Conservation (phyloP, 64 coral and sea anemone genomes). For the Stichodactyla mertensii region DNA sequence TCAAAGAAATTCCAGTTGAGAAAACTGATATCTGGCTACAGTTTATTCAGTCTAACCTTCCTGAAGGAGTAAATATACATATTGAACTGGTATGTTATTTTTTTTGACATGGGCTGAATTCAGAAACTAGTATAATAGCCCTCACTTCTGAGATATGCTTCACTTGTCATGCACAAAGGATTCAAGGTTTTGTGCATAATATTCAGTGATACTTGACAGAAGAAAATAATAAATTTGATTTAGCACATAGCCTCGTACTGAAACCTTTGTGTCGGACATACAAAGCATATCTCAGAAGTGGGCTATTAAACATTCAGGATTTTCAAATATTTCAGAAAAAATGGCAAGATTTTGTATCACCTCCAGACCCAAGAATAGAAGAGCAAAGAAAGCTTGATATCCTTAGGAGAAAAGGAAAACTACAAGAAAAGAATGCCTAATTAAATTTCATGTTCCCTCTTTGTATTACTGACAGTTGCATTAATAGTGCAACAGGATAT, state of each 20-base stretch:
- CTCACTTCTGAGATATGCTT: neutral
- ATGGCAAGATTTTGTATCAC: conserved; percentile 85
- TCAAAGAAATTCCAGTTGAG: conserved; percentile 71
- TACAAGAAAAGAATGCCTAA: neutral
- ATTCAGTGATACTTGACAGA: too few species aligned
- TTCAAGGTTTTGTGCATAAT: too few species aligned
- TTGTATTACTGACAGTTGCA: neutral
- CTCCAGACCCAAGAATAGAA: conserved; percentile 69
- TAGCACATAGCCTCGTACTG: too few species aligned
- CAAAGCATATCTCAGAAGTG: too few species aligned
- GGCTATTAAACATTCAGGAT: neutral
- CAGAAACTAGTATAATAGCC: too few species aligned
- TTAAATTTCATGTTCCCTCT: neutral
- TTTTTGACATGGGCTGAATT: too few species aligned
- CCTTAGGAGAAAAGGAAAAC: conserved; percentile 49
- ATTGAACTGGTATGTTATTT: conserved; percentile 64
- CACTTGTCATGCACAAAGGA: too few species aligned
- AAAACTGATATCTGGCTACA: conserved; percentile 76
- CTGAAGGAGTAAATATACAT: conserved; percentile 62
- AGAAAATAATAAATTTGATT: too few species aligned
- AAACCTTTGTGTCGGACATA: too few species aligned
- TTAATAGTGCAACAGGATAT: too few species aligned
- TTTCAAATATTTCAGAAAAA: conserved; percentile 59
- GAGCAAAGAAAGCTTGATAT: conserved; percentile 61
- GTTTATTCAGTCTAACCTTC: conserved; percentile 62